Conservation (phyloP, 2,888 invertebrate species). For the Zaprionus bogoriensis region DNA sequence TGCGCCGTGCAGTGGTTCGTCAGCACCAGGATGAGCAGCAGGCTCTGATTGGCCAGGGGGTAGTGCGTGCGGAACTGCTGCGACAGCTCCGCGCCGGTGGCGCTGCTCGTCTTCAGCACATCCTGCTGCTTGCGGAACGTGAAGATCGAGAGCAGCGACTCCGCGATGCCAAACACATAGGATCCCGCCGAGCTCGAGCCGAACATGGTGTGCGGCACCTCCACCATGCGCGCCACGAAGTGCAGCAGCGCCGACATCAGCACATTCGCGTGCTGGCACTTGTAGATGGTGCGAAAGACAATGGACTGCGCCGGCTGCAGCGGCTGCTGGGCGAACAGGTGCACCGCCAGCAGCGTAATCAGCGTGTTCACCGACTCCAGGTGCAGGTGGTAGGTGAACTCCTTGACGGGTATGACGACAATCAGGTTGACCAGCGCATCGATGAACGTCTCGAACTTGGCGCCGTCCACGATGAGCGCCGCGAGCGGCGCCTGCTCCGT, state of each 20-base stretch:
- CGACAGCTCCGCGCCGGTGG: constrained; percentile 82
- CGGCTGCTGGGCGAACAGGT: constrained; percentile 89
- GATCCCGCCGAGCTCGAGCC: constrained; percentile 88
- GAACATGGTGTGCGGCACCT: constrained; percentile 88
- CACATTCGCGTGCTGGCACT: constrained; percentile 82
- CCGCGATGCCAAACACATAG: constrained; percentile 90
- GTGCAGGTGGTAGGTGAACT: constrained; percentile 92
- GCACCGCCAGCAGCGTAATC: constrained; percentile 93
- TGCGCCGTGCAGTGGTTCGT: constrained; percentile 94
- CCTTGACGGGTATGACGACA: constrained; percentile 83
- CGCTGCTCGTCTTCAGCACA: constrained; percentile 79
- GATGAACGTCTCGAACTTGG: constrained; percentile 82
- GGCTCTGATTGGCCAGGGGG: constrained; percentile 94
- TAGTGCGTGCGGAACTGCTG: constrained; percentile 85
- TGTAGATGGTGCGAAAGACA: constrained; percentile 84
- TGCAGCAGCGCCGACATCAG: constrained; percentile 91
- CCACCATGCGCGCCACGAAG: constrained; percentile 87
- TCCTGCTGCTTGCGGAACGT: constrained; percentile 85
- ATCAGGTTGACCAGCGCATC: constrained; percentile 82
- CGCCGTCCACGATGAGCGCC: constrained; percentile 79
- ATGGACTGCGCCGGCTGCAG: constrained; percentile 85
- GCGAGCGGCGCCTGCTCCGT: constrained; percentile 54
- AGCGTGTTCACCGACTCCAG: constrained; percentile 94
- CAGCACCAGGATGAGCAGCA: constrained; percentile 92
- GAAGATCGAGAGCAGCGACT: constrained; percentile 90